Evolutionary conservation across 2,888 invertebrate species (phyloP), one percentile per base, ranked within the genome.

Genomic region (Panzeria rudis): DNA sequence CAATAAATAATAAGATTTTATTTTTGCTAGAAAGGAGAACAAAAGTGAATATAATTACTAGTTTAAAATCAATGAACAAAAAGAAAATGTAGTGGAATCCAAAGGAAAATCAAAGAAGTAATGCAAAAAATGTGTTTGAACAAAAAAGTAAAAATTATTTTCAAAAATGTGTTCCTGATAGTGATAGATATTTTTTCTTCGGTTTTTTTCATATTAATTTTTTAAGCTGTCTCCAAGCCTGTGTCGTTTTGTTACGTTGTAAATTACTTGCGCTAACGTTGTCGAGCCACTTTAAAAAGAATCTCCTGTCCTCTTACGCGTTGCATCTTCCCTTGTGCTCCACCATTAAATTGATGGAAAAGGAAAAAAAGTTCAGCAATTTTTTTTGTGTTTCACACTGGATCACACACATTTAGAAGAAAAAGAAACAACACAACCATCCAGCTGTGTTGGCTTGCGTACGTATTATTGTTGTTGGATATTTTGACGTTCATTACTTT

Each of bases 201-300:
- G 38, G 47, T 23, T 79, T 75, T 84, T 69, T 47, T 15, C 54
- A 15, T 54, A 6, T 4, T 35, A 44, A 52, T 47, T 54, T 68
- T 73, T 62, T 80, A 17, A 29, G 25, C 75, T 69, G 50, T 73
- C 64, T 61, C 56, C 75, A 62, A 81, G 85, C 80, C 84, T 84
- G 82, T 86, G 84, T 84, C 83, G 73, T 84, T 81, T 79, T 86
- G 79, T 82, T 86, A 80, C 86, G 78, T 86, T 86, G 86, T 84
- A 82, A 83, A 62, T 75, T 81, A 81, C 72, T 80, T 73, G 76
- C 77, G 84, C 68, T 77, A 73, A 76, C 79, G 76, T 77, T 83
- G 77, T 78, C 81, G 62, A 82, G 77, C 81, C 82, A 85, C 84
- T 84, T 84, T 78, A 62, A 72, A 75, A 69, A 64, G 56, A 72